Base-by-base conservation (phyloP, 2,888 invertebrate species). In the Macrophya annulata region DNA sequence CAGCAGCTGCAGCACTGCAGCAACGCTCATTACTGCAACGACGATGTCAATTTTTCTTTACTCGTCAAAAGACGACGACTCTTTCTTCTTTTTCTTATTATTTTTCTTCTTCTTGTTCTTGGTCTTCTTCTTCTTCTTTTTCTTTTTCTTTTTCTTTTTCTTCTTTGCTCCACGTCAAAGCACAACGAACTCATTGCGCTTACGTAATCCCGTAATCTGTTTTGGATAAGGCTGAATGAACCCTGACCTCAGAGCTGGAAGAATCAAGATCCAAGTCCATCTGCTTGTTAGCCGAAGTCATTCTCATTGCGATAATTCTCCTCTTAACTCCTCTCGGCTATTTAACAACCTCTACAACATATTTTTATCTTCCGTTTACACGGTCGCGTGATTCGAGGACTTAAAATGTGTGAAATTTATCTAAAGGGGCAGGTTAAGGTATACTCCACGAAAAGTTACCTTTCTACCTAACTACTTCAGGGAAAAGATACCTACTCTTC, bases 171-270 rank as follows among this genome's bases (percentile, higher is more conserved):
- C 31, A 76, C 48, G 45, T 51, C 15, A 55, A 77, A 55, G 77
- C 77, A 8, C 77, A 77, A 55, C 55, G 77, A 77, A 51, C 77
- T 55, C 37, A 4, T 5, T 74, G 10, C 43, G 43, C 43, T 31
- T 81, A 81, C 81, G 81, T 59, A 81, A 74, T 45, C 72, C 21
- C 21, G 43, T 43, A 45, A 62, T 62, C 62, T 43, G 40, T 43
- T 62, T 81, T 62, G 25, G 37, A 77, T 62, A 62, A 62, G 40
- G 40, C 43, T 81, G n/a, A 59, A 43, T 81, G 81, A 81, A 81
- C 81, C 62, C 81, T 81, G 81, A 81, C 81, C 81, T 81, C 77
- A 68, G 68, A 68, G 37, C 55, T 10, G 15, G 76, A 51, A 51
- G 48, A 48, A 77, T 51, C 51, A 77, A 48, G 77, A 77, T 77